phyloP scores from a whole-genome alignment of 92 coral and sea anemone genomes.

The Palythoa heliodiscus region DNA sequence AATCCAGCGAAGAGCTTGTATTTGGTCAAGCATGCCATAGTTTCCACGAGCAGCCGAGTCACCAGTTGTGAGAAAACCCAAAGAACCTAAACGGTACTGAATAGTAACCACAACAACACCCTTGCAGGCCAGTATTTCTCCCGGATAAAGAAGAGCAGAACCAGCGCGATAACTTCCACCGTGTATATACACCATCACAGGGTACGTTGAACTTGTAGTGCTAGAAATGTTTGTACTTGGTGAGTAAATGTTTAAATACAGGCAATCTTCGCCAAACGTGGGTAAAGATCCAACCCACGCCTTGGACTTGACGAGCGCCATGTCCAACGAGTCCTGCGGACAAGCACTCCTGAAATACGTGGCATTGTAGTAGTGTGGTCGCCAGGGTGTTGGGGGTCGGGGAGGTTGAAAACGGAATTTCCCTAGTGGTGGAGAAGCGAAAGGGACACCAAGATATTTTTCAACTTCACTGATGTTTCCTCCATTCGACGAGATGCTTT shows the following conservation, averaged over 20 bases:
- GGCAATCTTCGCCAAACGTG: slow-evolving; percentile 62
- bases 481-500: slow-evolving; percentile 20
- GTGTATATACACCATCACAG: slow-evolving; percentile 66
- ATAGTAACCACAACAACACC: slow-evolving; percentile 65
- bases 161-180: slow-evolving; percentile 51
- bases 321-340: slow-evolving; percentile 34
- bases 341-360: slow-evolving; percentile 59
- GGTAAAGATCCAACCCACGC: slow-evolving; percentile 7
- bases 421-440: slow-evolving; percentile 66
- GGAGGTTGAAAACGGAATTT: slow-evolving; percentile 51
- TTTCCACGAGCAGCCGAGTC: slow-evolving; percentile 64
- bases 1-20: slow-evolving; percentile 75
- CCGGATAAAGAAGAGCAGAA: slow-evolving; percentile 41
- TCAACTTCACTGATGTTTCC: slow-evolving; percentile 29
- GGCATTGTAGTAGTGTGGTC: slow-evolving; percentile 54
- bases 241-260: slow-evolving; percentile 65
- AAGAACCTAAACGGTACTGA: slow-evolving; percentile 71
- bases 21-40: slow-evolving; percentile 84
- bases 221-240: slow-evolving; percentile 36
- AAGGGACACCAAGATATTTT: slow-evolving; percentile 58
- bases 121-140: slow-evolving; percentile 53
- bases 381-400: slow-evolving; percentile 50
- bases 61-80: slow-evolving; percentile 64
- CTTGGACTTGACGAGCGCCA: neutral
- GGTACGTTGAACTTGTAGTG: neutral